Conservation (phyloP, 1,140 invertebrate genomes). For the Cydia splendana region DNA sequence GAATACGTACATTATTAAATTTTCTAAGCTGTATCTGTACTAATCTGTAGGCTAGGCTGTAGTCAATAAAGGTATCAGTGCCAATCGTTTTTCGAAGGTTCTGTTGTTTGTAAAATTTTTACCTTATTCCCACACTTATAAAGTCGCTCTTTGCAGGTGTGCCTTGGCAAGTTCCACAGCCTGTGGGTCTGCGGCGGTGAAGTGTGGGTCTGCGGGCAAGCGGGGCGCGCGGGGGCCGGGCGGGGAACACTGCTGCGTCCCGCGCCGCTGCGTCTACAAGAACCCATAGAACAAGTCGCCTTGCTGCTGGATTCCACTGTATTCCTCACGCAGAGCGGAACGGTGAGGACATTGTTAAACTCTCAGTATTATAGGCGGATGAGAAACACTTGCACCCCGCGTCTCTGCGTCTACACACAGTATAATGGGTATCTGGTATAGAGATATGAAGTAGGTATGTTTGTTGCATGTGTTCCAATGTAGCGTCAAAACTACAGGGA, state of each 20-base stretch:
- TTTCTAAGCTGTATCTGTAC: too few species aligned
- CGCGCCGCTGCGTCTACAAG: slow-evolving; percentile 53
- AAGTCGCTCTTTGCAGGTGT: slow-evolving; percentile 79
- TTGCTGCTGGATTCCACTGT: slow-evolving; percentile 84
- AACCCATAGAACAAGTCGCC: slow-evolving; percentile 65
- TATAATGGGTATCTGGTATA: too few species aligned
- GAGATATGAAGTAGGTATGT: too few species aligned
- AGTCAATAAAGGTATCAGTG: background rate
- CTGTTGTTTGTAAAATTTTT: background rate
- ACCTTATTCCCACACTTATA: slow-evolving; percentile 49
- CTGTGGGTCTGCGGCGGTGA: slow-evolving; percentile 78
- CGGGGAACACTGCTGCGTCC: slow-evolving; percentile 82
- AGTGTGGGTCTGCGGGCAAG: slow-evolving; percentile 62
- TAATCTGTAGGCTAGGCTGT: too few species aligned
- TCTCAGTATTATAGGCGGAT: too few species aligned
- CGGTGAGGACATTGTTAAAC: slow-evolving; percentile 53
- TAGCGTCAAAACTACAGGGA: too few species aligned
- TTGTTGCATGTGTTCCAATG: too few species aligned
- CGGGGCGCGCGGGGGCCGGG: slow-evolving; percentile 83
- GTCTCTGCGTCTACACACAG: too few species aligned
- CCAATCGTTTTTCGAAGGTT: too few species aligned
- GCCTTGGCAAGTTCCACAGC: slow-evolving; percentile 84
- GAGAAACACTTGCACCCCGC: too few species aligned
- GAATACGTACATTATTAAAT: too few species aligned
- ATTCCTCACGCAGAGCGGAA: slow-evolving; percentile 81